phyloP scores from a whole-genome alignment of 1,140 invertebrate species.

The Ditylenchus dipsaci region DNA sequence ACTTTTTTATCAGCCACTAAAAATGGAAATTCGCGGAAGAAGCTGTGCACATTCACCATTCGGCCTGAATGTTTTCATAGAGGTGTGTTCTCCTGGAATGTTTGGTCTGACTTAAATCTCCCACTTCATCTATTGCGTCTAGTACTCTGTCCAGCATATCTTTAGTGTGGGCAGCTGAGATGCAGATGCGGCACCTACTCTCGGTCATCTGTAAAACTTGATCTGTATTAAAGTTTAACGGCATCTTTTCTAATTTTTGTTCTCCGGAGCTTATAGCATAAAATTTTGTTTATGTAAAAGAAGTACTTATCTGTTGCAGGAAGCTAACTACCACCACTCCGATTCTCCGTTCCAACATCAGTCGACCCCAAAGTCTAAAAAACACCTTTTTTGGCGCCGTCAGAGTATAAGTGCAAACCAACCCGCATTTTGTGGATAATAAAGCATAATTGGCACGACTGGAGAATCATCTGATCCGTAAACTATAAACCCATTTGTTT shows the following conservation, averaged over 20 bases:
- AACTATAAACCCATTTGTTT: slow-evolving; percentile 86
- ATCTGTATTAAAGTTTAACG: no score
- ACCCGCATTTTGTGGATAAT: slow-evolving; percentile 76
- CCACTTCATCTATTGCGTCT: slow-evolving; percentile 42
- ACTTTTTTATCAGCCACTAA: no score
- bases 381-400: slow-evolving; percentile 56
- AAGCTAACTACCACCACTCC: slow-evolving; percentile 93
- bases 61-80: slow-evolving; percentile 46
- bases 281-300: no score
- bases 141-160: slow-evolving; percentile 81
- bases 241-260: no score
- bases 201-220: slow-evolving; percentile 66
- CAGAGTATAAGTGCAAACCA: slow-evolving; percentile 65
- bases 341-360: slow-evolving; percentile 74
- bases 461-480: slow-evolving; percentile 95
- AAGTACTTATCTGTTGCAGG: slow-evolving; percentile 76
- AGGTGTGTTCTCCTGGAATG: slow-evolving; percentile 50
- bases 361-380: slow-evolving; percentile 71
- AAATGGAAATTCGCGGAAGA: neutral
- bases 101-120: slow-evolving; percentile 49
- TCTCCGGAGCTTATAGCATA: no score
- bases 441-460: slow-evolving; percentile 88
- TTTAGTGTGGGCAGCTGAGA: slow-evolving; percentile 87
- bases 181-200: slow-evolving; percentile 74
- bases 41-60: slow-evolving; percentile 38